These are phyloP conservation scores for Flexamia atlantica DNA, from an alignment of 2,888 invertebrate species.

Conservation along the genomic window DNA sequence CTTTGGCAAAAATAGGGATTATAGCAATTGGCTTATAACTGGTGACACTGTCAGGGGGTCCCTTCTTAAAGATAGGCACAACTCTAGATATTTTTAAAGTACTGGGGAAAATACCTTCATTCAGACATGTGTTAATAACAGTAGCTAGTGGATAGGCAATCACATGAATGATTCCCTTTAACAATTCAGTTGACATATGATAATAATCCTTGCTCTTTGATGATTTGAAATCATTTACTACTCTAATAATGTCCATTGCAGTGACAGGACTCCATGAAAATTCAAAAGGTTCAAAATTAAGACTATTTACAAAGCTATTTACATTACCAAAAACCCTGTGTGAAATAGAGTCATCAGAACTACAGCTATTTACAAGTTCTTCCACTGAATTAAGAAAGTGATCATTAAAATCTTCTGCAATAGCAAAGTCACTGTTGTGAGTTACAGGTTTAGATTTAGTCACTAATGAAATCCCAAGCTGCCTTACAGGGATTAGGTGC, in stretches of 20 bases:
- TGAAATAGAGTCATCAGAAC: neutral
- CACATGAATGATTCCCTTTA: neutral
- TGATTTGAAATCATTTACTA: neutral
- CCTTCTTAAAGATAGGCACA: constrained; percentile 11
- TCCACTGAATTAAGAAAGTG: constrained; percentile 4
- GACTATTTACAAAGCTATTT: neutral
- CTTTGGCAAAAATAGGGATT: neutral
- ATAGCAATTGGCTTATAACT: constrained; percentile 24
- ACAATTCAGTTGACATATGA: neutral
- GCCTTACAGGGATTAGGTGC: constrained; percentile 25
- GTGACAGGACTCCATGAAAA: constrained; percentile 6
- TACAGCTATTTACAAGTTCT: constrained; percentile 8
- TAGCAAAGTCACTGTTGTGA: neutral
- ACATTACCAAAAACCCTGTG: neutral
- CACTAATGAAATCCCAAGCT: constrained; percentile 23
- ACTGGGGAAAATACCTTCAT: neutral
- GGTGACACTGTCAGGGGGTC: neutral
- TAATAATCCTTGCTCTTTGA: constrained; percentile 5
- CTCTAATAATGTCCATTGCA: neutral
- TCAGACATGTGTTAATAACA: neutral
- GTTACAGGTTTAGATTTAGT: neutral
- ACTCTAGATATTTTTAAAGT: neutral
- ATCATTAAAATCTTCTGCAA: constrained; percentile 2
- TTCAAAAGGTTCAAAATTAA: neutral
- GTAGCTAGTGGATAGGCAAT: neutral